Conservation (phyloP, 2,888 invertebrate genomes). For the Aphodius sticticus region DNA sequence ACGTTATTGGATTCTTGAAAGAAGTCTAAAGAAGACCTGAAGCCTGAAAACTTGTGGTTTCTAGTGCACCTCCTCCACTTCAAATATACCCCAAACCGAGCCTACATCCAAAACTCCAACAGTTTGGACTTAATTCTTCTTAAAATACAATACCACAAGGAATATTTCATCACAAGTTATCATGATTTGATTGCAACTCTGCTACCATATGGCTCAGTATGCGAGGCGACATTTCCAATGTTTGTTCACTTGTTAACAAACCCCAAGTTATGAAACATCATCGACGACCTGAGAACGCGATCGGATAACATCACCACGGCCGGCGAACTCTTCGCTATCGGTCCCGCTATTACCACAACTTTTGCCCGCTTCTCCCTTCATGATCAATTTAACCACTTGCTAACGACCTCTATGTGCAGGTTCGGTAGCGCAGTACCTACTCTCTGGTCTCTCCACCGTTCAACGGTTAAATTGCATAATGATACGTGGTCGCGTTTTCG, state of each 20-base stretch:
- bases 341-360: neutral
- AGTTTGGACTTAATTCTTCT: no score
- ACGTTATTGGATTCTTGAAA: no score
- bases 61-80: no score
- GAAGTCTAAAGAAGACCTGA: no score
- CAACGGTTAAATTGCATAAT: constrained; percentile 27
- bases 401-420: neutral
- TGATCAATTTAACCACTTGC: neutral
- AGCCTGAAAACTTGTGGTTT: no score
- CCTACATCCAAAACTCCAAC: no score
- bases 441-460: neutral
- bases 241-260: neutral
- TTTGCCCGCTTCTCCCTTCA: neutral
- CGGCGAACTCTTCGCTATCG: neutral
- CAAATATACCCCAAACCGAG: no score
- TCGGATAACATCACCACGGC: neutral
- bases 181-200: neutral
- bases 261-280: neutral
- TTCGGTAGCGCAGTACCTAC: neutral
- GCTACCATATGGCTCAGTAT: neutral
- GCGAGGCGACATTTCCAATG: neutral
- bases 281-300: neutral
- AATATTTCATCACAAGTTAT: no score
- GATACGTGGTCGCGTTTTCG: constrained; percentile 25
- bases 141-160: no score